phyloP scores from a whole-genome alignment of 2,888 invertebrate species.

The Drosophila multiciliata region DNA sequence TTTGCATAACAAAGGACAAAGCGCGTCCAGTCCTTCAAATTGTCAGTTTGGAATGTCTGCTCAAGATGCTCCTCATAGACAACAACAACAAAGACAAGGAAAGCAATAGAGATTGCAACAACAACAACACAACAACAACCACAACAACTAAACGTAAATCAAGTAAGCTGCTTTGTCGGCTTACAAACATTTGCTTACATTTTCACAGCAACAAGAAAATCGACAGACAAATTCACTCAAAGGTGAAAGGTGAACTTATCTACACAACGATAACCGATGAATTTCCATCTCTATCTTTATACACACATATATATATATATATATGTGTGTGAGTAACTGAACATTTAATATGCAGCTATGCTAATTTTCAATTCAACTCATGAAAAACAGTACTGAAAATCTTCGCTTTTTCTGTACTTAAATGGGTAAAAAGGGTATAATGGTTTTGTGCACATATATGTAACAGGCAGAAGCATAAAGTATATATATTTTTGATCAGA shows the following conservation, averaged over 20 bases:
- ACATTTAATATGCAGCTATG: slow-evolving; percentile 25
- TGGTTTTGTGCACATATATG: no score
- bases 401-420: not conserved
- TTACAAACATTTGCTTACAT: slow-evolving; percentile 68
- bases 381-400: not conserved
- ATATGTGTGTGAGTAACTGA: slow-evolving; percentile 17
- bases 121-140: slow-evolving; percentile 23
- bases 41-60: slow-evolving; percentile 80
- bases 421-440: no score
- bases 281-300: not conserved
- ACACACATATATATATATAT: not conserved
- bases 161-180: slow-evolving; percentile 78
- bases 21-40: slow-evolving; percentile 70
- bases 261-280: slow-evolving; percentile 33
- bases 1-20: slow-evolving; percentile 75
- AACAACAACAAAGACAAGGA: slow-evolving; percentile 18
- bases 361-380: slow-evolving; percentile 30
- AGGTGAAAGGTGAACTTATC: slow-evolving; percentile 47
- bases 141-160: slow-evolving; percentile 37
- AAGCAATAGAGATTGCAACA: slow-evolving; percentile 4
- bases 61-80: slow-evolving; percentile 57
- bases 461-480: no score
- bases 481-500: no score
- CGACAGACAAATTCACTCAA: slow-evolving; percentile 57
- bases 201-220: slow-evolving; percentile 63